These are phyloP conservation scores for Lutraria lutraria DNA, from an alignment of 2,888 invertebrate species.

Conservation along the genomic window DNA sequence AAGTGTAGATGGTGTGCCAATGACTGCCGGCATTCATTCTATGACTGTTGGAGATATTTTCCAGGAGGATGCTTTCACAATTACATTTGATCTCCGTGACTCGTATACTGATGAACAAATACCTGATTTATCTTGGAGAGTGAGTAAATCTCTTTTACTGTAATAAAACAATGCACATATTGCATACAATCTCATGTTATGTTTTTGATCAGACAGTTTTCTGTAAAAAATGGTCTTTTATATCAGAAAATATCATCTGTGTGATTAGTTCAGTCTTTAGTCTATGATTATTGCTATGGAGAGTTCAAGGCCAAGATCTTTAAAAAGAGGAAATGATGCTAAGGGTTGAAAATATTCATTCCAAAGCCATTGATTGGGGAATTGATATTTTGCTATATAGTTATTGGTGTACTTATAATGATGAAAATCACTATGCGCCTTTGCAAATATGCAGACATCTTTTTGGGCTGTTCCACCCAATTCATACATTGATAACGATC, in stretches of 20 bases:
- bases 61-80: constrained; percentile 56
- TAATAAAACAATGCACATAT: background rate
- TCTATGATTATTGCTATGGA: no score
- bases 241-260: background rate
- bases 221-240: background rate
- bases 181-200: no score
- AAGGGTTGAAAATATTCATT: no score
- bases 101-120: constrained; percentile 60
- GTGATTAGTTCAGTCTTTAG: background rate
- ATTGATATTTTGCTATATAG: no score
- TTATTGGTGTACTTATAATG: no score
- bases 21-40: constrained; percentile 62
- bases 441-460: no score
- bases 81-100: constrained; percentile 69
- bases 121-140: constrained; percentile 73
- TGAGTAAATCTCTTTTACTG: constrained; percentile 36
- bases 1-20: constrained; percentile 62
- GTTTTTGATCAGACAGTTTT: background rate
- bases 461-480: no score
- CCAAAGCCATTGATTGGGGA: no score
- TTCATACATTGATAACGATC: no score
- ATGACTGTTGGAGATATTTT: constrained; percentile 58
- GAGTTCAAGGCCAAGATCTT: background rate
- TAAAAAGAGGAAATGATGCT: no score
- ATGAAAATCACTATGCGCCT: no score